Conservation (phyloP, 2,888 invertebrate genomes). For the Limnephilus marmoratus region DNA sequence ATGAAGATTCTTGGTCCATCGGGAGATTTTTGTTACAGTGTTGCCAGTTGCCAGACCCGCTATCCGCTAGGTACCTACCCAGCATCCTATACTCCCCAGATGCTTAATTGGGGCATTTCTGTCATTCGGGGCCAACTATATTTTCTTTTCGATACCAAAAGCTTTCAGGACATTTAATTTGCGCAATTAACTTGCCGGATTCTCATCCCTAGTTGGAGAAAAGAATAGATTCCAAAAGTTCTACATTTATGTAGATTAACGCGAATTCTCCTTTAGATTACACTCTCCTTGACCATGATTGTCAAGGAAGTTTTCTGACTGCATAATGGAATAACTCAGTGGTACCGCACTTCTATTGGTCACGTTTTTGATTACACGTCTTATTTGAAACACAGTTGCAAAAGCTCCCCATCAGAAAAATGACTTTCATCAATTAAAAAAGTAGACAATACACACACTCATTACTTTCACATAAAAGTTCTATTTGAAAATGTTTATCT, state of each 20-base stretch:
- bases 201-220: no score
- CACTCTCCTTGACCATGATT: background rate
- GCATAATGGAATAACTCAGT: background rate
- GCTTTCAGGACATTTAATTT: background rate
- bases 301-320: background rate
- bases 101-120: background rate
- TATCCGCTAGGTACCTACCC: background rate
- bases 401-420: background rate
- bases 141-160: background rate
- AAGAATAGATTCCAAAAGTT: no score
- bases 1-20: constrained; percentile 46
- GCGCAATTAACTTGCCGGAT: no score
- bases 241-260: no score
- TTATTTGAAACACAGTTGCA: background rate
- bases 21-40: constrained; percentile 32
- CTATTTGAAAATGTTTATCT: no score
- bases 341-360: background rate
- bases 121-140: no score
- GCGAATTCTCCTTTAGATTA: background rate
- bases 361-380: background rate
- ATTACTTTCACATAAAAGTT: no score
- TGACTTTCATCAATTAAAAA: no score
- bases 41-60: constrained; percentile 42
- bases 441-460: no score
- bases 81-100: background rate